Conservation (phyloP, 2,113 vertebrate species). For the Syngnathus typhle region DNA sequence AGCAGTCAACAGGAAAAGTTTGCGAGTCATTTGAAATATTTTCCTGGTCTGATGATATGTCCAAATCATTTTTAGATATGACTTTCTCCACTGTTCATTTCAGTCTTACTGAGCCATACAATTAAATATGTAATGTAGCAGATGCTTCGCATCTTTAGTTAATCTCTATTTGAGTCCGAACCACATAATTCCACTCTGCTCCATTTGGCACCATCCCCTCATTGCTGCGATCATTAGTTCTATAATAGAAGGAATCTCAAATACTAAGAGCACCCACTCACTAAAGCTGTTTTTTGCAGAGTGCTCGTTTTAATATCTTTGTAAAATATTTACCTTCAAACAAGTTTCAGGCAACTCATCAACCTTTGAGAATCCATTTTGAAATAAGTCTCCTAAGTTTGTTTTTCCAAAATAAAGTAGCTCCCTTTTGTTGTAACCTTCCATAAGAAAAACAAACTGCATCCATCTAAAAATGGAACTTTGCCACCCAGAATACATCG, state of each 20-base stretch:
- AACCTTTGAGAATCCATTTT: neutral
- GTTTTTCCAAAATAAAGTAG: too few species aligned
- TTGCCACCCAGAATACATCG: too few species aligned
- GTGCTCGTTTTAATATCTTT: neutral
- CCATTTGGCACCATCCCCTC: slow-evolving; percentile 1
- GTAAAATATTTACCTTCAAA: neutral
- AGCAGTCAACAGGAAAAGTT: slow-evolving; percentile 2
- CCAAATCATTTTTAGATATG: neutral
- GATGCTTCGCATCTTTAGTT: neutral
- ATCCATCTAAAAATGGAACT: neutral
- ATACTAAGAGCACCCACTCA: neutral
- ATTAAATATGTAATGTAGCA: neutral
- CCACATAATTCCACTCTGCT: neutral
- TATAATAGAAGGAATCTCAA: neutral
- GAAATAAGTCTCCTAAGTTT: neutral
- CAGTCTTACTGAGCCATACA: neutral
- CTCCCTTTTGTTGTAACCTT: too few species aligned
- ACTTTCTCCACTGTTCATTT: neutral
- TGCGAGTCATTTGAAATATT: neutral
- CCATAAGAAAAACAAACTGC: neutral
- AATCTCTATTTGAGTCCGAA: neutral
- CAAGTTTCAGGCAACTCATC: neutral
- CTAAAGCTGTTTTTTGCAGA: neutral
- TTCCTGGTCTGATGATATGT: neutral
- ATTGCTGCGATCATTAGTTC: neutral